Percentiles rank a stretch among this genome's conserved stretches.
phyloP scores from a whole-genome alignment of 2,113 vertebrate genomes.

The Dinomys branickii region DNA sequence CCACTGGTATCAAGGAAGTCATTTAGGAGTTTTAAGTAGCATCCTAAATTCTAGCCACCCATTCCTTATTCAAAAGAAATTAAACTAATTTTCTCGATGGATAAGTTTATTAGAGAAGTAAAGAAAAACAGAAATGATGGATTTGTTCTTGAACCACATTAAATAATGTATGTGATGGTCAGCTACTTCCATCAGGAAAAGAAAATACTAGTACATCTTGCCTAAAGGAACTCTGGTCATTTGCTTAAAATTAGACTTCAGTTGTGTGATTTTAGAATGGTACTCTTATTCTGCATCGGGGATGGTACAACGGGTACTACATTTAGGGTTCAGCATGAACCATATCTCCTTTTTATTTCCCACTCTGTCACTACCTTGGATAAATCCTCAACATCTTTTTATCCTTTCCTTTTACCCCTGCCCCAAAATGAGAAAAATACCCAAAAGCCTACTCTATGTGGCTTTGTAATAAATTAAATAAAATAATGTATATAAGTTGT shows the following conservation, averaged over 20 bases:
- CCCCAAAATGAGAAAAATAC: background rate
- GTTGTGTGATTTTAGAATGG: constrained; percentile 5
- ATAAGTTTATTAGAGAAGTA: background rate
- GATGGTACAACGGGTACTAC: background rate
- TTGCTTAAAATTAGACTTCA: background rate
- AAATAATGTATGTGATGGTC: background rate
- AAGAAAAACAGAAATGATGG: background rate
- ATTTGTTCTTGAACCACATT: constrained; percentile 7
- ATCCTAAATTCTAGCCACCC: background rate
- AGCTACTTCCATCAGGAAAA: constrained; percentile 35
- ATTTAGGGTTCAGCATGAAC: background rate
- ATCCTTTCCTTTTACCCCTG: background rate
- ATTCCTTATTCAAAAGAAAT: constrained; percentile 36
- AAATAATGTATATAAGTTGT: background rate
- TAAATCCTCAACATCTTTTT: background rate
- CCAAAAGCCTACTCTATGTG: background rate
- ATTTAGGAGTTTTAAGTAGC: background rate
- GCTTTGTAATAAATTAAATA: constrained; percentile 20
- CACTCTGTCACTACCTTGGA: background rate
- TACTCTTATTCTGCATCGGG: background rate
- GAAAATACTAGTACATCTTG: background rate
- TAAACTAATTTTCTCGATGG: background rate
- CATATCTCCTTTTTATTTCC: background rate
- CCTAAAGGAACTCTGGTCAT: background rate
- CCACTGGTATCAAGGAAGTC: background rate